Evolutionary conservation across 2,888 invertebrate species (phyloP).

Genomic region (Melinaea marsaeus): DNA sequence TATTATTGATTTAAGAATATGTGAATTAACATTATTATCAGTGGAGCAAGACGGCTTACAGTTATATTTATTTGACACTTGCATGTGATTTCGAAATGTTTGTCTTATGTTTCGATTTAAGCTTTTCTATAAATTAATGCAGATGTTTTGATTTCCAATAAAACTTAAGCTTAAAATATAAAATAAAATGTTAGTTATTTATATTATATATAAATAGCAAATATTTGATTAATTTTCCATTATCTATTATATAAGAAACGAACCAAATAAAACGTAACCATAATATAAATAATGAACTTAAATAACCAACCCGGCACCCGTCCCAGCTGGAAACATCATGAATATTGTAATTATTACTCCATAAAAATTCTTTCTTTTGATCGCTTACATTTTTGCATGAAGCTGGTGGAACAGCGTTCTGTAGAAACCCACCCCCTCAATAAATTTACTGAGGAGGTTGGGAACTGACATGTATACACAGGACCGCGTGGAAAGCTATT

Average conservation of each 20-base stretch:
- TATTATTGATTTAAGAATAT: constrained; percentile 32
- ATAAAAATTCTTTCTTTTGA: constrained; percentile 32
- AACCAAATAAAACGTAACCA: not conserved
- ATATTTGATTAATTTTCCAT: too few relatives aligned
- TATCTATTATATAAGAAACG: not conserved
- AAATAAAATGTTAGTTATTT: too few relatives aligned
- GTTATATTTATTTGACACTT: not conserved
- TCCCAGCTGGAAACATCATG: constrained; percentile 29
- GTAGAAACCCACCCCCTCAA: not conserved
- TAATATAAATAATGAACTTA: constrained; percentile 9
- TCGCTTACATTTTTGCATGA: constrained; percentile 29
- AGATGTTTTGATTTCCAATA: too few relatives aligned
- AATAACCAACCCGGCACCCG: constrained; percentile 14
- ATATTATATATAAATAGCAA: too few relatives aligned
- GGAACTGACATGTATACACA: constrained; percentile 30
- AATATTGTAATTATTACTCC: constrained; percentile 34
- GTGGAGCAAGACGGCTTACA: constrained; percentile 6
- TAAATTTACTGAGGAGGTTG: constrained; percentile 31
- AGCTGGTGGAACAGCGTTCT: constrained; percentile 27
- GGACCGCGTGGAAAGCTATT: constrained; percentile 15
- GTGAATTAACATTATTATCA: constrained; percentile 22
- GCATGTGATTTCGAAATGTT: not conserved
- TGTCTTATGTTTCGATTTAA: not conserved
- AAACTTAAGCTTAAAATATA: too few relatives aligned
- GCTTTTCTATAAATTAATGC: too few relatives aligned